Evolutionary conservation across 2,888 invertebrate genomes (phyloP), one percentile per base, ranked within the genome.

Genomic region (Parasteatoda lunata): DNA sequence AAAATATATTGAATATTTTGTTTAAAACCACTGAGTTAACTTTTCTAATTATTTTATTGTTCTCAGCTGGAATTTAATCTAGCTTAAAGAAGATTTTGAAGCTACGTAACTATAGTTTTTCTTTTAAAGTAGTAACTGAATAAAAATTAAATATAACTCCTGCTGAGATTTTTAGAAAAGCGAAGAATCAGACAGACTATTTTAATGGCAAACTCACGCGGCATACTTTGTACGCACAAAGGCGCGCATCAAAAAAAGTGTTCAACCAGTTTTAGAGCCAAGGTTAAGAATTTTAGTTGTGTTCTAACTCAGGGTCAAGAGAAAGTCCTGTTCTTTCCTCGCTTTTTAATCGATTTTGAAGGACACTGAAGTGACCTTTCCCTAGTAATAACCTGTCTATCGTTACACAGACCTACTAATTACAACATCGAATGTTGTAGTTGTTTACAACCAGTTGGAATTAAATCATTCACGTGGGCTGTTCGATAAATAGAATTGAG

Each of bases 231-330:
- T 9, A 59, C 59, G 11, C 9, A 59, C 59, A 59, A 59, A 59
- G 59, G 59, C 59, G n/a, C 59, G 9, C 59, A 59, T 52, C 65
- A 65, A 66, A 48, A 66, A 49, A 71, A 15, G 66, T 59, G 13
- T 45, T 52, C 11, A 49, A 76, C 82, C 70, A 51, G 76, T 82
- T 82, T 69, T 52, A 13, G 51, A 48, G 70, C 64, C 82, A 82
- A 82, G 82, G 82, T 82, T 64, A 51, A 49, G 51, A 30, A 54
- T 59, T 82, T 81, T 82, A 45, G 64, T 71, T 77, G 15, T 64
- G 52, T 70, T 59, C 30, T 47, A 45, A 48, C 69, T 65, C 82
- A 82, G 82, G 82, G 82, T 82, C 76, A 73, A 72, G 72, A 71
- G 59, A 59, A 59, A 59, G 59, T 59, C 59, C n/a, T 59, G 59